Conservation (phyloP, 2,113 vertebrate genomes). For the Aptenodytes patagonicus region DNA sequence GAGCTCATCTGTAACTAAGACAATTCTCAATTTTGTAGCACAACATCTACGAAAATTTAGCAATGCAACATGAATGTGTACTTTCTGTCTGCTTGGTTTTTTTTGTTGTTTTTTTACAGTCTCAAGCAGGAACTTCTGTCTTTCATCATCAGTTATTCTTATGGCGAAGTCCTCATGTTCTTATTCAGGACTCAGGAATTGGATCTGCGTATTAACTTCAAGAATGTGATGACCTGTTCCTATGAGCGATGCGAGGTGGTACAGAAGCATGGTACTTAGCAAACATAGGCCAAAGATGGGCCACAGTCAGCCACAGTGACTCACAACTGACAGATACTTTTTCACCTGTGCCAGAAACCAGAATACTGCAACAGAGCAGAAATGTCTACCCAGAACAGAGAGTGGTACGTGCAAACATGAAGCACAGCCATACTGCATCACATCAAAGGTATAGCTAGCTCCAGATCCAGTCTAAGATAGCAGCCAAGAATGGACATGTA, state of each 20-base stretch:
- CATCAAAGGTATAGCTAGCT: neutral
- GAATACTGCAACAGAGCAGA: neutral
- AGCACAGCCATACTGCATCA: neutral
- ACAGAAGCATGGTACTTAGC: neutral
- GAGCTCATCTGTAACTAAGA: neutral
- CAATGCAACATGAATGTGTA: neutral
- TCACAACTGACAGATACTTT: neutral
- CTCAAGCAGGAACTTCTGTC: neutral
- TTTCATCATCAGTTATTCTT: neutral
- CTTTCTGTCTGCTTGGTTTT: neutral
- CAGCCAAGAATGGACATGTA: neutral
- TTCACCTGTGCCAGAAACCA: neutral
- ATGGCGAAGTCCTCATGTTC: neutral
- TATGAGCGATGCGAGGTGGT: neutral
- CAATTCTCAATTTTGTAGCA: neutral
- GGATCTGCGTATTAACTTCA: neutral
- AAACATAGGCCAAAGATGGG: neutral
- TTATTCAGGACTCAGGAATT: neutral
- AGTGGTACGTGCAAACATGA: neutral
- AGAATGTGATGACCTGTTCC: neutral
- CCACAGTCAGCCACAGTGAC: neutral
- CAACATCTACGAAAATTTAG: neutral
- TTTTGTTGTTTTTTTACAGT: neutral
- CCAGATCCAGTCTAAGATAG: accelerated
- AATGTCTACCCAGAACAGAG: neutral